Conservation (phyloP, 2,797 vertebrate species). For the Mionectes olivaceus region DNA sequence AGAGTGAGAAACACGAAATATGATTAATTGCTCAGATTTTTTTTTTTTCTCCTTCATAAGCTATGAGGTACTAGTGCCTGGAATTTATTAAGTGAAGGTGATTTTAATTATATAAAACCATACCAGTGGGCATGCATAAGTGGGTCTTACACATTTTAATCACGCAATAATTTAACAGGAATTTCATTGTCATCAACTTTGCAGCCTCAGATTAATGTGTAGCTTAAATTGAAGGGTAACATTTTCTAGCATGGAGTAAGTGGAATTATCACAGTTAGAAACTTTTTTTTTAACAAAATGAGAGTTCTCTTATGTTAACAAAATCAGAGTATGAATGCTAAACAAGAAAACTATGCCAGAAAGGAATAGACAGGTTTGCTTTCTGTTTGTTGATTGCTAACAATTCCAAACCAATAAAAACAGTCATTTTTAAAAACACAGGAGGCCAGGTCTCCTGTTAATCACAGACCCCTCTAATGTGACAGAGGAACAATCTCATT, state of each 20-base stretch:
- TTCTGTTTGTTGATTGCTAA: not conserved
- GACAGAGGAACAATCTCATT: not conserved
- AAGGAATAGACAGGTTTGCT: not conserved
- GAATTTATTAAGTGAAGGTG: not conserved
- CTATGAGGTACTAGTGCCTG: not conserved
- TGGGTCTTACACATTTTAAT: not conserved
- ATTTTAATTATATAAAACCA: not conserved
- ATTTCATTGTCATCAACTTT: not conserved
- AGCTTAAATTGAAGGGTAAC: not conserved
- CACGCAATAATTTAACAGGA: not conserved
- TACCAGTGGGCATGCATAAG: not conserved
- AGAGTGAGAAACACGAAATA: not conserved
- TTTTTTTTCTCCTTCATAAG: not conserved
- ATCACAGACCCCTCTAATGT: not conserved
- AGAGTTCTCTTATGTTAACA: not conserved
- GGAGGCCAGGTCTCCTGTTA: not conserved
- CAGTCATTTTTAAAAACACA: not conserved
- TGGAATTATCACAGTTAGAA: not conserved
- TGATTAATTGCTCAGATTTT: not conserved
- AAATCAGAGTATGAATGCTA: not conserved
- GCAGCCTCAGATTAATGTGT: not conserved
- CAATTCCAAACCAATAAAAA: not conserved
- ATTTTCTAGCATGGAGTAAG: not conserved
- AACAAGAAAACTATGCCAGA: not conserved
- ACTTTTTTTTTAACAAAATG: not conserved